Conservation (phyloP, 1,140 invertebrate genomes). For the Sipha flava region DNA sequence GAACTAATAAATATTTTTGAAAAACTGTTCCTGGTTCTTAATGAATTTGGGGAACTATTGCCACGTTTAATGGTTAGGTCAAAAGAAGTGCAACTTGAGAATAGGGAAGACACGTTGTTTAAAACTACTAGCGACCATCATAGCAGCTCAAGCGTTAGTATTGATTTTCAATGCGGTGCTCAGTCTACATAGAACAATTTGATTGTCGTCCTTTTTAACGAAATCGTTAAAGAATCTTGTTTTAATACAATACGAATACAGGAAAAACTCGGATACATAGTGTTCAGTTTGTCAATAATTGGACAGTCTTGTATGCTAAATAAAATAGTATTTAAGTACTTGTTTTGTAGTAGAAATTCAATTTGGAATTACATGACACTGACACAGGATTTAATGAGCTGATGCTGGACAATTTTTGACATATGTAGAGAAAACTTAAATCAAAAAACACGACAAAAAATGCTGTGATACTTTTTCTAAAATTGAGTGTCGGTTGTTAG, state of each 20-base stretch:
- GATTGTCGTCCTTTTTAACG: constrained; percentile 73
- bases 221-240: constrained; percentile 84
- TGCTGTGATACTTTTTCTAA: too few species aligned
- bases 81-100: constrained; percentile 72
- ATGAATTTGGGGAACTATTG: constrained; percentile 57
- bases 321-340: too few species aligned
- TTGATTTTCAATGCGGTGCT: constrained; percentile 80
- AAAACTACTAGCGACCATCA: constrained; percentile 70
- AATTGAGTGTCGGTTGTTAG: too few species aligned
- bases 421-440: too few species aligned
- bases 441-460: too few species aligned
- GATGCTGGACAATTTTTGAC: too few species aligned
- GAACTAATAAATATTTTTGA: constrained; percentile 23
- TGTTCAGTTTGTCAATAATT: constrained; percentile 76
- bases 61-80: constrained; percentile 69
- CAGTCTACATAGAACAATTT: constrained; percentile 73
- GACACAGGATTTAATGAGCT: too few species aligned
- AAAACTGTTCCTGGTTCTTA: constrained; percentile 1
- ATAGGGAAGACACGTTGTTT: constrained; percentile 54
- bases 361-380: too few species aligned
- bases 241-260: constrained; percentile 83
- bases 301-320: too few species aligned
- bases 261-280: constrained; percentile 90
- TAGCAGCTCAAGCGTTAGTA: constrained; percentile 74
- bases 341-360: too few species aligned